Percentiles rank a stretch among this genome's conserved stretches.
Evolutionary conservation across 2,113 vertebrate species (phyloP).

Genomic region (Notechis scutatus): DNA sequence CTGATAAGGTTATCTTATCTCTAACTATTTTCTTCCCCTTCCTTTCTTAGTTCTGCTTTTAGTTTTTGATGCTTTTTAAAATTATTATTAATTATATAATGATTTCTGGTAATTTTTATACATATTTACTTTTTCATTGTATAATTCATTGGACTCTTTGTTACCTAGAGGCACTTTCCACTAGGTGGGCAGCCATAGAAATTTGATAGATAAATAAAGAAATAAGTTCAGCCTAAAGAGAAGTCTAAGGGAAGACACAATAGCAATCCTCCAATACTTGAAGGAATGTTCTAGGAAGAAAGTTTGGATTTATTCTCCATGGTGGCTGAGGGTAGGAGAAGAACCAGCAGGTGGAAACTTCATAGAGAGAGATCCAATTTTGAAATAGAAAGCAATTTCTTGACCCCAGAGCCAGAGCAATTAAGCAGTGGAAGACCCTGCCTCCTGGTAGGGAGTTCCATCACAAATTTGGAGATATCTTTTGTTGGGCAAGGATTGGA

Average conservation of each 20-base stretch:
- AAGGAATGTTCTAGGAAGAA: not conserved
- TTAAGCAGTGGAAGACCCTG: not conserved
- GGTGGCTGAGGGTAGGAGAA: not conserved
- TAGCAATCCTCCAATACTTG: not conserved
- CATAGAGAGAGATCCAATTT: not conserved
- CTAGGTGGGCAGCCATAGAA: not conserved
- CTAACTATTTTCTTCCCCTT: not conserved
- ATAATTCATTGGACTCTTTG: not conserved
- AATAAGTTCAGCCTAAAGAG: not conserved
- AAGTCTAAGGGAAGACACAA: not conserved
- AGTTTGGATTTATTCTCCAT: not conserved
- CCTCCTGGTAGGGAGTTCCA: not conserved
- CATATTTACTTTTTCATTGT: no score
- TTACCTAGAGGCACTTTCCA: not conserved
- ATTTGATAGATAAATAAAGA: not conserved
- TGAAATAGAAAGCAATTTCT: not conserved
- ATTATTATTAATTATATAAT: not conserved
- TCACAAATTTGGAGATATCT: not conserved
- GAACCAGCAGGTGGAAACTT: not conserved
- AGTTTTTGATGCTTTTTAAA: not conserved
- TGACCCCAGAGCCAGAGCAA: not conserved
- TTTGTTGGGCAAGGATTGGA: not conserved
- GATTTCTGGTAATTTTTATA: not conserved
- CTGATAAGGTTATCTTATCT: not conserved
- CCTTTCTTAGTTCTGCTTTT: not conserved